Base-by-base conservation (phyloP, 2,888 invertebrate species). In the Xanthorhoe spadicearia region DNA sequence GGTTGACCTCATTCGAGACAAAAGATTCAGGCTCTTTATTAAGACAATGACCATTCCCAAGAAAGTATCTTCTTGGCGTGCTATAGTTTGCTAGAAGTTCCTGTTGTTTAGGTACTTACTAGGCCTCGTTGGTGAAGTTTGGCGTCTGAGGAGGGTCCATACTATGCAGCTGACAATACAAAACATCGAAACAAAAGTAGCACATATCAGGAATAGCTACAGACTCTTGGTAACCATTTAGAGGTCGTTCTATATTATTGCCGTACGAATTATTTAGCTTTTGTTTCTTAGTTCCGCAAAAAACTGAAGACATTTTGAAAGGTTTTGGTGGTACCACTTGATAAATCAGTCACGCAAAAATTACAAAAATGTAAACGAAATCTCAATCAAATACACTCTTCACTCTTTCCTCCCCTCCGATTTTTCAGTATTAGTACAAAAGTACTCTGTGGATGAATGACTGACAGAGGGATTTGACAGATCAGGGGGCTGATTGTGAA, bases 161-260 rank as follows among this genome's bases (percentile, higher is more conserved):
- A 88, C 97, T 97, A 93, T 98, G 97, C 83, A 99, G 95, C 93
- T 99, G 98, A 91, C 96, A 96, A 92, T 98, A 97, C 76, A 99
- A 96, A 80, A 99, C 98, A 94, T 99, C 99, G 94, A 99, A 99
- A 95, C 99, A 99, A 94, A 97, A 99, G 94, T 97, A 98, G 88
- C 98, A 98, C 99, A 99, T 99, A 90, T 99, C 99, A 73, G 97
- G 96, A 88, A 96, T 95, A 77, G 97, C 98, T 77, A 98, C 96
- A 77, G 89, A 84, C 75, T 93, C 93, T 80, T 90, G 87, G 83
- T 90, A 90, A 81, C 93, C 93, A 83, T 94, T 92, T 78, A 92
- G 82, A 80, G 93, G 92, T 87, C 95, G 94, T 77, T 95, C 95
- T 83, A 94, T 93, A 77, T 91, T 92, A 78, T 94, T 92, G 78